Base-by-base conservation (phyloP, 2,797 vertebrate species). In the Acanthurus leucopareius region DNA sequence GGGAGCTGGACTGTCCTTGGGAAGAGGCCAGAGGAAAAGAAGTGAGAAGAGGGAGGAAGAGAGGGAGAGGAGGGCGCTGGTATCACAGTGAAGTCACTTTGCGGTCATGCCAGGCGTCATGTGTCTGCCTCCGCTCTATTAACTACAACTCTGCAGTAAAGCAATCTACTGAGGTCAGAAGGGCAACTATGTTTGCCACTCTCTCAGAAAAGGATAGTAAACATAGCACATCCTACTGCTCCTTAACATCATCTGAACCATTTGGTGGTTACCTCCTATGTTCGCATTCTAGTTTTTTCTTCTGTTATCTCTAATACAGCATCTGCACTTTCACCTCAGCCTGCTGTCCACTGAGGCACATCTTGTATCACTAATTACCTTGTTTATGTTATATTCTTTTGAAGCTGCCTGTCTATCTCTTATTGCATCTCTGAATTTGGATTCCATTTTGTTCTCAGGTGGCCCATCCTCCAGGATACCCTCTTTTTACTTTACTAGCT, bases 391-490 rank as follows among this genome's bases (percentile, higher is more conserved):
- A 51, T 76, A 7, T 64, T 32, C n/a, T 81, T 38, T 73, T 63
- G 20, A 76, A 32, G 19, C 61, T 65, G 48, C 64, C 32, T 59
- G 7, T 51, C n/a, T 17, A 1, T 77, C 10, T 78, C 38, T 61
- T 1, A 1, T 19, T 40, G 7, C 2, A 0, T 61, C 7, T 68
- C 7, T 61, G 22, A 25, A 42, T 77, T 52, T 58, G 20, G 10
- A 32, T 49, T 49, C 51, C 25, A 5, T 64, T 80, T 62, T 77
- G 25, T 87, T 64, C 74, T 65, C 58, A 99, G 98, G 98, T 99
- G 58, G 98, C 98, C 67, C 98, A 99, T 85, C 98, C 98, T 91
- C 98, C 98, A 0, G 98, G 98, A 80, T 99, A 99, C 79, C 98
- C 98, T 25, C 85, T 99, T 86, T 99, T 99, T 93, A 99, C 97